Base-by-base conservation (phyloP, 2,888 invertebrate genomes). In the Agriopis leucophaearia region DNA sequence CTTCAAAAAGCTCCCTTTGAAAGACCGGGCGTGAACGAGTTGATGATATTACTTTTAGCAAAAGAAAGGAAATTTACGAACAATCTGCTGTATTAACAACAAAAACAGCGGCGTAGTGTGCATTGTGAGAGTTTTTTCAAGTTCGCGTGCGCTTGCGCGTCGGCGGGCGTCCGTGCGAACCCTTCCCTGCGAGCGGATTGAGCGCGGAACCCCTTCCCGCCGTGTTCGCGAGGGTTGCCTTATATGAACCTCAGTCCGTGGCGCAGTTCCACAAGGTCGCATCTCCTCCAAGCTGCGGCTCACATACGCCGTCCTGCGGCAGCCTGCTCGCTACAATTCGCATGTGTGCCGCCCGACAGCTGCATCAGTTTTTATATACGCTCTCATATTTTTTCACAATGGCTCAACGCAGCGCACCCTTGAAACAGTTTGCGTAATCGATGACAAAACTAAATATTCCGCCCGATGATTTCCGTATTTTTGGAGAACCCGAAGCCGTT, bases 401-500 rank as follows among this genome's bases (percentile, higher is more conserved):
- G 82, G 86, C 83, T 83, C 84, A 83, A 79, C 85, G 79, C 86
- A 86, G 83, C 89, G 91, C 92, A 94, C 94, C 94, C 94, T 94
- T 94, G 94, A 94, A 94, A 94, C 93, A 93, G 94, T 94, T 94
- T 94, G 94, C 94, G 94, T 92, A 94, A 94, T 94, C 92, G 92
- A 94, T 93, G 94, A 94, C 93, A 93, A 94, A 94, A 94, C 94
- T 94, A 94, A 94, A 94, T 92, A 94, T 94, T 94, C 92, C 94
- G 88, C 92, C 91, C 89, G 92, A 89, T 90, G 92, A 94, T 94
- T 94, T 94, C 94, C 94, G 93, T 90, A 91, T 93, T 93, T 93
- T 88, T 86, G 90, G 88, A 89, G 87, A 90, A 89, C 80, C 74
- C 72, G 51, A 84, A 84, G 79, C 79, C 78, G 72, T 71, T 79